These are phyloP conservation scores for Toxotes lorentzi DNA, from an alignment of 2,797 vertebrate species.

Conservation along the genomic window DNA sequence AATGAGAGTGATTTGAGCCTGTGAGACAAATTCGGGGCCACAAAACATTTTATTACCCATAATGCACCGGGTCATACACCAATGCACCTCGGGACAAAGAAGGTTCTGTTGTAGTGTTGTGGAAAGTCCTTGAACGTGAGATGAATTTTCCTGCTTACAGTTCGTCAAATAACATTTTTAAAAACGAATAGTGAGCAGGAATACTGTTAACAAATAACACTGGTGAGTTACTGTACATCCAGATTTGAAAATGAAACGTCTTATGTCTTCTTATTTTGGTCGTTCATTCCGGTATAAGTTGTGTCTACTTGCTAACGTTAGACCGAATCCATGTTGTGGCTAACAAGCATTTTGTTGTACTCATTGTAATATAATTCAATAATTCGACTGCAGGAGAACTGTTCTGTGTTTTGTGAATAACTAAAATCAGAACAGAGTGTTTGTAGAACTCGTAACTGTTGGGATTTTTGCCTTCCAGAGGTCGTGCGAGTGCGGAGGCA, in stretches of 20 bases:
- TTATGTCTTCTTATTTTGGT: fast-evolving
- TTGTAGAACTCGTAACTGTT: fast-evolving
- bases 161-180: constrained; percentile 4
- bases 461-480: not conserved
- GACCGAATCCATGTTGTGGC: constrained; percentile 41
- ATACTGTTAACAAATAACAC: not conserved
- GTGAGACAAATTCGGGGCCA: not conserved
- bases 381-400: fast-evolving
- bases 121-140: constrained; percentile 47
- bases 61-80: constrained; percentile 26
- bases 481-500: constrained; percentile 20
- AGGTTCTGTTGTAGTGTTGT: constrained; percentile 52
- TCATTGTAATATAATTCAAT: fast-evolving
- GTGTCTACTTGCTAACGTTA: not conserved
- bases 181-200: not conserved
- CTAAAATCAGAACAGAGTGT: fast-evolving
- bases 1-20: not conserved
- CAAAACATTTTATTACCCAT: fast-evolving
- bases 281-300: not conserved
- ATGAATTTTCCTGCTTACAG: constrained; percentile 42
- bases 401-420: not conserved
- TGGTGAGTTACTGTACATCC: constrained; percentile 56
- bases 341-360: not conserved
- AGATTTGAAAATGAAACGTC: not conserved
- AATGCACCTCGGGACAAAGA: constrained; percentile 87